Conservation (phyloP, 1,140 invertebrate species). For the Delia radicum region DNA sequence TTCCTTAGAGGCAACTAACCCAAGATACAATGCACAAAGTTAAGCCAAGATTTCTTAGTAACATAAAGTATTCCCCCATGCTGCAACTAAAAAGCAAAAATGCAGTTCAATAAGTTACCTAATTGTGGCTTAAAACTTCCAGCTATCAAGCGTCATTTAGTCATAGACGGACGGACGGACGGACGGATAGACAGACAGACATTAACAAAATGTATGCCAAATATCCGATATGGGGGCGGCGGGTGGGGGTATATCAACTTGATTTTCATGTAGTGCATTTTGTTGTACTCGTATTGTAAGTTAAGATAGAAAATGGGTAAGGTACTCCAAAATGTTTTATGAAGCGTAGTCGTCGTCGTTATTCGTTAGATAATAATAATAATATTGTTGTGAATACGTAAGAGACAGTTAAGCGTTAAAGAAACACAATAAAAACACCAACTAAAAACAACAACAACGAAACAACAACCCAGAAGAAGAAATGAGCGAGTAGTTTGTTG, state of each 20-base stretch:
- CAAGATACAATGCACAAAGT: background rate
- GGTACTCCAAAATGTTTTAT: background rate
- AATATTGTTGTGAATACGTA: constrained; percentile 8
- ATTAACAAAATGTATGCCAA: constrained; percentile 11
- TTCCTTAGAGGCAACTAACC: background rate
- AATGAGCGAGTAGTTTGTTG: background rate
- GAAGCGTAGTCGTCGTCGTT: background rate
- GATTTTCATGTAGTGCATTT: too few relatives aligned
- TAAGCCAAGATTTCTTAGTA: background rate
- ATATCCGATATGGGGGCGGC: background rate
- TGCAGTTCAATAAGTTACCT: constrained; percentile 20
- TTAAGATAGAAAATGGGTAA: background rate
- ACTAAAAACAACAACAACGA: background rate
- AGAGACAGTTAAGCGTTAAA: constrained; percentile 12
- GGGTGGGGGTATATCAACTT: too few relatives aligned
- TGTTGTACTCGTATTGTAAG: too few relatives aligned
- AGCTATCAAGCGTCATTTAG: background rate
- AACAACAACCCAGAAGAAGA: background rate
- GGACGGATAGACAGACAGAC: background rate
- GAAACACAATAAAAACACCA: background rate
- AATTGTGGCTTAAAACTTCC: constrained; percentile 9
- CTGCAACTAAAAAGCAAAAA: background rate
- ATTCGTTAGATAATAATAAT: constrained; percentile 13
- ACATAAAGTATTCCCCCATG: background rate
- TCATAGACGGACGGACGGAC: background rate